Conservation (phyloP, 2,113 vertebrate genomes). For the Paradoxurus hermaphroditus region DNA sequence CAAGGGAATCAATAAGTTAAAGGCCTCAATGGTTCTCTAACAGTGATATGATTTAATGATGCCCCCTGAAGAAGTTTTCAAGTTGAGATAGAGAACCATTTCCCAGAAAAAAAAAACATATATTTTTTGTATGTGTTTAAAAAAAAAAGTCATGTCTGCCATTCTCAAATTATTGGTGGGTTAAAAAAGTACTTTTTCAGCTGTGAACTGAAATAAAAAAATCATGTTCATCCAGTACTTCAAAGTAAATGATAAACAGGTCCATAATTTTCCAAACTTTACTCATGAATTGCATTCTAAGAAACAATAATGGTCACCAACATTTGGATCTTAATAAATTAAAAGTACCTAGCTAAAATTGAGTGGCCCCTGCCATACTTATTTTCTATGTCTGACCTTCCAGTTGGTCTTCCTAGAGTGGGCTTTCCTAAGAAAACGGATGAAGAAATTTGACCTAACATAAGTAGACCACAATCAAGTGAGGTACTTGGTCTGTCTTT, state of each 20-base stretch:
- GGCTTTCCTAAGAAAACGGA: not conserved
- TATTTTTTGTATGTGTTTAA: no score
- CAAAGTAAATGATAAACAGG: not conserved
- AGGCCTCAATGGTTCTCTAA: not conserved
- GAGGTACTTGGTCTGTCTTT: not conserved
- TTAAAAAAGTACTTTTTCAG: not conserved
- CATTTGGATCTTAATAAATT: not conserved
- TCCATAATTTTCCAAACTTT: not conserved
- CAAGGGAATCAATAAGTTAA: not conserved
- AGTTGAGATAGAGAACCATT: not conserved
- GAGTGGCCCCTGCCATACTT: not conserved
- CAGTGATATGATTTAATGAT: not conserved
- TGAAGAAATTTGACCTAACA: not conserved
- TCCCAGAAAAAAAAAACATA: not conserved
- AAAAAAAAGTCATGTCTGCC: not conserved
- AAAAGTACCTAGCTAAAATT: not conserved
- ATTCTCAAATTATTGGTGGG: not conserved
- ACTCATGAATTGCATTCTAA: not conserved
- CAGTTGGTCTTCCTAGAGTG: not conserved
- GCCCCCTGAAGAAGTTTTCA: not conserved
- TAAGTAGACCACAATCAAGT: not conserved
- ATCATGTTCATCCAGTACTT: not conserved
- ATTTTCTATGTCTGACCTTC: not conserved
- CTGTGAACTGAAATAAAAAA: not conserved
- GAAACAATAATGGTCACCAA: not conserved